Evolutionary conservation across 2,888 invertebrate species (phyloP).

Genomic region (Dasypogon diadema): DNA sequence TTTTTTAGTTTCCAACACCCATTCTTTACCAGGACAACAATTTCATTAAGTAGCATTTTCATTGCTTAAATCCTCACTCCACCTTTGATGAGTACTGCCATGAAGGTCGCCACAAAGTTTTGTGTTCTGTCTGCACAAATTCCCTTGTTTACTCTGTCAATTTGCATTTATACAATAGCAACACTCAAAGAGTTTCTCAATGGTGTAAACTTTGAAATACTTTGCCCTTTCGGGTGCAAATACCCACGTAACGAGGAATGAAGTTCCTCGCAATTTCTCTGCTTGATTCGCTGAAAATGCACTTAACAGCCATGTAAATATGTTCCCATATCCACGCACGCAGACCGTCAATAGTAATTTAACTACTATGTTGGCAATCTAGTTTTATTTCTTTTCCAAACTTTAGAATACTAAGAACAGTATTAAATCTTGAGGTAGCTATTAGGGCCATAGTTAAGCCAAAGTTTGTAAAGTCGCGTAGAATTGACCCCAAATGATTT

Average conservation of each 20-base stretch:
- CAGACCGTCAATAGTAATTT: background rate
- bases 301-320: background rate
- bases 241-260: background rate
- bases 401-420: too few relatives aligned
- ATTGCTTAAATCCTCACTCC: too few relatives aligned
- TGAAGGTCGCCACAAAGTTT: too few relatives aligned
- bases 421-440: too few relatives aligned
- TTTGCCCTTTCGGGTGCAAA: background rate
- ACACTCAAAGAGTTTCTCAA: conserved; percentile 11
- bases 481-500: too few relatives aligned
- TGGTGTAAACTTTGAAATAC: conserved; percentile 25
- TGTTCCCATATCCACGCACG: background rate
- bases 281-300: conserved; percentile 1
- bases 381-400: background rate
- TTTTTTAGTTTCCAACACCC: too few relatives aligned
- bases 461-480: too few relatives aligned
- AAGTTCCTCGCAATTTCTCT: background rate
- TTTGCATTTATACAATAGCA: conserved; percentile 21
- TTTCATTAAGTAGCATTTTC: too few relatives aligned
- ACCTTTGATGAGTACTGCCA: too few relatives aligned
- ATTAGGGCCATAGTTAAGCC: too few relatives aligned
- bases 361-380: background rate
- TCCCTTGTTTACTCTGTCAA: conserved; percentile 29
- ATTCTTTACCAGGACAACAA: too few relatives aligned
- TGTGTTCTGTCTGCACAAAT: conserved; percentile 2